Percentiles rank a stretch among this genome's conserved stretches.
Conservation (phyloP, 2,888 invertebrate genomes). For the Cephus rjabovi region DNA sequence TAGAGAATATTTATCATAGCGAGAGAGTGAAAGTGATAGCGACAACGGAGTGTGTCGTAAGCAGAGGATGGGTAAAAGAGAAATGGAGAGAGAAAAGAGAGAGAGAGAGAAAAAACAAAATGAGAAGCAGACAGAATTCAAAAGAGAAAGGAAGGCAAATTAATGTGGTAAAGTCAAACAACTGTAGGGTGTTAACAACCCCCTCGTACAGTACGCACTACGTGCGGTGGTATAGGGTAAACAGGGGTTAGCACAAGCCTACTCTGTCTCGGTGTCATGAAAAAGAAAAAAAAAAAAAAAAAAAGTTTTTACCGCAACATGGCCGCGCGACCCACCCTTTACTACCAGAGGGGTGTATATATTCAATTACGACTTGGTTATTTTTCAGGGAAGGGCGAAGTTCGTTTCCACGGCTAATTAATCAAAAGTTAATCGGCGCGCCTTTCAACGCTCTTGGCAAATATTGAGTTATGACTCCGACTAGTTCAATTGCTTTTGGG, state of each 20-base stretch:
- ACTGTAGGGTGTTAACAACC: neutral
- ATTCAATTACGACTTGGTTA: constrained; percentile 24
- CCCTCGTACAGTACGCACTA: neutral
- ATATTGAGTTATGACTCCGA: neutral
- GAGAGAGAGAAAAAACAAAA: neutral
- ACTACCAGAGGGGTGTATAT: neutral
- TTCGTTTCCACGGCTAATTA: constrained; percentile 19
- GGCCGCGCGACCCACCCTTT: neutral
- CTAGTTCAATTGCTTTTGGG: neutral
- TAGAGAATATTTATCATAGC: neutral
- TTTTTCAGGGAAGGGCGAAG: neutral
- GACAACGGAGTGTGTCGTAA: neutral
- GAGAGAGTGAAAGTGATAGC: neutral
- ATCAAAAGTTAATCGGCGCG: constrained; percentile 24
- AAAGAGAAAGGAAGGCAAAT: neutral
- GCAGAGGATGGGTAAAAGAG: neutral
- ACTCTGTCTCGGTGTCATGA: neutral
- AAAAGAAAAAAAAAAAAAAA: neutral
- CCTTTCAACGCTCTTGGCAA: neutral
- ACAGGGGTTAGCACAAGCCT: neutral
- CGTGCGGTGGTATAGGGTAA: neutral
- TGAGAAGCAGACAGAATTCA: neutral
- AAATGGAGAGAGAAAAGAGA: neutral
- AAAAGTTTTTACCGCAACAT: neutral
- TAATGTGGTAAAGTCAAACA: neutral